These are phyloP conservation scores for Mionectes olivaceus DNA, from an alignment of 2,797 vertebrate species.

Conservation along the genomic window DNA sequence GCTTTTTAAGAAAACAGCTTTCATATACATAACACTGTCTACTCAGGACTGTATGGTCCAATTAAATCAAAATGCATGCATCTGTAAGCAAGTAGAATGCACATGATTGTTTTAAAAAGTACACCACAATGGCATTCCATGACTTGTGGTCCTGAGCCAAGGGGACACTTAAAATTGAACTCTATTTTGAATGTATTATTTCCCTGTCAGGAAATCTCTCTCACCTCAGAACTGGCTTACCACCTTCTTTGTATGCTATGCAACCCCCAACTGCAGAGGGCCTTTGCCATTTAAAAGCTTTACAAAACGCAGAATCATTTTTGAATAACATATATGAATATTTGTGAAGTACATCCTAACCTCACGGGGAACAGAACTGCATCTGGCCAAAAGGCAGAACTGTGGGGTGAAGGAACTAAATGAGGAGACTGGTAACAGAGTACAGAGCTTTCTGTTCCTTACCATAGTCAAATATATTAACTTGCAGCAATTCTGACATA, in stretches of 20 bases:
- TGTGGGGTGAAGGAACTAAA: not conserved
- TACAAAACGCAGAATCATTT: conserved; percentile 30
- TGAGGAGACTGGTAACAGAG: not conserved
- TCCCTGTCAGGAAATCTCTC: not conserved
- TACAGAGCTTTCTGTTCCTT: not conserved
- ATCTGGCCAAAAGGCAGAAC: conserved; percentile 14
- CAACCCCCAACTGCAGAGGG: not conserved
- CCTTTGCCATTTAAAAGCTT: conserved; percentile 5
- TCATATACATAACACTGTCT: not conserved
- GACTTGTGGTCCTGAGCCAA: conserved; percentile 12
- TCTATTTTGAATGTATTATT: not conserved
- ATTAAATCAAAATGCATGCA: not conserved
- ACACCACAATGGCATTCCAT: not conserved
- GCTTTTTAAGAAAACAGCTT: conserved; percentile 26
- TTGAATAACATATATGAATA: not conserved
- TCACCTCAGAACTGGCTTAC: not conserved
- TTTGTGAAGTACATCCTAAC: not conserved
- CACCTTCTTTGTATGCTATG: not conserved
- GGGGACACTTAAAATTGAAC: not conserved
- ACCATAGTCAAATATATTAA: not conserved
- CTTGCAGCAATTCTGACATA: not conserved
- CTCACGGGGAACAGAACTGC: not conserved
- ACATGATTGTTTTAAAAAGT: not conserved
- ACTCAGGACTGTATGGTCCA: not conserved
- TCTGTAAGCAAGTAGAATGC: not conserved